Conservation (phyloP, 1,140 invertebrate species). For the Drosophila jambulina region DNA sequence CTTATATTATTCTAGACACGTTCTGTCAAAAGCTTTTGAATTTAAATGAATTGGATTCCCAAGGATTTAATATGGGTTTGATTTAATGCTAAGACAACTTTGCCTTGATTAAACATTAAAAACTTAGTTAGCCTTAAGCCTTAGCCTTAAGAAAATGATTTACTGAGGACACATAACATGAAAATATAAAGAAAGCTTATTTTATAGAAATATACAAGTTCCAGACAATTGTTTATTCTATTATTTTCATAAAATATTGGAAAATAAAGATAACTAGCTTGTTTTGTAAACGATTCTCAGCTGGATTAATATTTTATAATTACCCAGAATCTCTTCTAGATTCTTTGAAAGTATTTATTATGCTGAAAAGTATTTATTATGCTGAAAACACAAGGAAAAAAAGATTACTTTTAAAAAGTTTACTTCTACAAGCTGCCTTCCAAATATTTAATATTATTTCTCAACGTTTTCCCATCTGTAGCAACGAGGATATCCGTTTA, state of each 20-base stretch:
- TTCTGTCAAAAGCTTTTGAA: neutral
- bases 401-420: neutral
- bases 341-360: too few species aligned
- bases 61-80: neutral
- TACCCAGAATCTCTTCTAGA: neutral
- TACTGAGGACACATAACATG: too few species aligned
- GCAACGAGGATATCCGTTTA: neutral
- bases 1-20: neutral
- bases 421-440: accelerated
- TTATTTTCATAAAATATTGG: too few species aligned
- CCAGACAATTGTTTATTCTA: too few species aligned
- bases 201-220: too few species aligned
- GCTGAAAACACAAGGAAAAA: neutral
- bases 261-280: too few species aligned
- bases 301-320: neutral
- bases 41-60: neutral
- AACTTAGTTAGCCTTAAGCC: too few species aligned
- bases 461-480: neutral
- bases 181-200: too few species aligned
- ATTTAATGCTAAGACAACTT: neutral
- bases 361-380: too few species aligned
- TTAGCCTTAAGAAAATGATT: too few species aligned
- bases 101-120: neutral
- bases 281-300: too few species aligned
- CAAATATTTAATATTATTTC: neutral